Percentiles rank a stretch among this genome's conserved stretches.
phyloP scores from a whole-genome alignment of 1,140 invertebrate genomes.

The Drosophila orosa region DNA sequence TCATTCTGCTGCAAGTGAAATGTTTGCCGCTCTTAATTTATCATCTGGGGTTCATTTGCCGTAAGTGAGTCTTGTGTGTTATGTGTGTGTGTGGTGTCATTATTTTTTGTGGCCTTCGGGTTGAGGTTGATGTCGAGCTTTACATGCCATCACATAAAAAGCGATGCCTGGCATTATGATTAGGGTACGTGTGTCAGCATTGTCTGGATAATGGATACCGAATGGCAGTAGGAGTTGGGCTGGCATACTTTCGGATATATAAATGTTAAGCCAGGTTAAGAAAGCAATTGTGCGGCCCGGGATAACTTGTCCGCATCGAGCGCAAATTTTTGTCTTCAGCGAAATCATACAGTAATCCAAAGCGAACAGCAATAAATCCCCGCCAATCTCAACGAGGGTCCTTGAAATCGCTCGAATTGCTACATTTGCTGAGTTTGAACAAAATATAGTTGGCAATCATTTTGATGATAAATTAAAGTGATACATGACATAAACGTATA shows the following conservation, averaged over 20 bases:
- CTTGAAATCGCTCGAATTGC: slow-evolving; percentile 13
- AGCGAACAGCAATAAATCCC: slow-evolving; percentile 37
- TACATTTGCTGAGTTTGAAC: slow-evolving; percentile 1
- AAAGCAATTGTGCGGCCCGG: slow-evolving; percentile 26
- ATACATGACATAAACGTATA: background rate
- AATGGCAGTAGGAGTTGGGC: slow-evolving; percentile 13
- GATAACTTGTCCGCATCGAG: slow-evolving; percentile 19
- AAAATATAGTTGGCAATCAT: slow-evolving; percentile 1
- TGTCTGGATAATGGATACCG: slow-evolving; percentile 55
- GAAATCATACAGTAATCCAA: slow-evolving; percentile 39
- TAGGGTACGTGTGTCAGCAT: slow-evolving; percentile 58
- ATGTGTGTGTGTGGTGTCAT: slow-evolving; percentile 43
- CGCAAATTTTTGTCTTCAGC: slow-evolving; percentile 26
- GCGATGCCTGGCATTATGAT: slow-evolving; percentile 70
- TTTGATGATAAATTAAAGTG: slow-evolving; percentile 11
- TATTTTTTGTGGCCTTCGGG: slow-evolving; percentile 67
- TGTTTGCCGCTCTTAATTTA: slow-evolving; percentile 71
- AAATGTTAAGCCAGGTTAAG: slow-evolving; percentile 47
- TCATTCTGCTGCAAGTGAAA: slow-evolving; percentile 44
- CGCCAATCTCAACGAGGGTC: slow-evolving; percentile 15
- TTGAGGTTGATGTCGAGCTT: slow-evolving; percentile 45
- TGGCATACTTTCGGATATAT: background rate
- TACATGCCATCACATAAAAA: slow-evolving; percentile 66
- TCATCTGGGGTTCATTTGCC: slow-evolving; percentile 75
- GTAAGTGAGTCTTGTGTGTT: slow-evolving; percentile 38